Evolutionary conservation across 2,888 invertebrate species (phyloP), one percentile per base, ranked within the genome.

Genomic region (Diploptera punctata): DNA sequence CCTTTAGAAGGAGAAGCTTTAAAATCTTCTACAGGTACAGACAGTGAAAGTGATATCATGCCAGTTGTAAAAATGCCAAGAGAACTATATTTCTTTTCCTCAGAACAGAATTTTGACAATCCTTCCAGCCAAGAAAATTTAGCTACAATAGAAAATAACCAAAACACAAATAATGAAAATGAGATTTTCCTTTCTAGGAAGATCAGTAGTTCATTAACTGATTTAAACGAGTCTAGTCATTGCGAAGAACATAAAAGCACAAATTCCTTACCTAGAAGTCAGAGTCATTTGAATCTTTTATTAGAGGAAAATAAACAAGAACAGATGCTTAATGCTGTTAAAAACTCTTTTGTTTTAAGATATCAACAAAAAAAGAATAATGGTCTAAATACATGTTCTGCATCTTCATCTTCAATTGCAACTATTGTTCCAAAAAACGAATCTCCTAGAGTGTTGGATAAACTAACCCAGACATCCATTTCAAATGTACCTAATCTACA

Each of bases 401-500:
- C 43, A 16, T 74, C 74, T 9, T 81, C 83, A 0, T 84, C 83
- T 1, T 83, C 84, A 2, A 80, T 83, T 26, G 80, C 83, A 0
- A 83, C 84, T 1, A 80, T 84, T 57, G 81, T 84, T 77, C 26
- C 80, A 81, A 76, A 81, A 82, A 47, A 33, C 9, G 52, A 70
- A 3, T 49, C 70, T 80, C 19, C 77, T 77, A 24, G 65, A 75
- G 10, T 79, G 75, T 73, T 47, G 10, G 38, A 60, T 70, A 67
- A 72, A 49, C 21, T 21, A 9, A 68, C 61, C 26, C 68, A 72
- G 24, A 71, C 71, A 18, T 67, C 47, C 18, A 18, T n/a, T 19
- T 16, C 38, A 38, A 49, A 19, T 52, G 57, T 67, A 1, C 62
- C 72, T 24, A 0, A 76, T 4, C 79, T 80, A 61, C 81, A 82